Percentiles rank a stretch among this genome's conserved stretches.
These are phyloP conservation scores for Alectura lathami DNA, from an alignment of 2,113 vertebrate species.

Conservation along the genomic window DNA sequence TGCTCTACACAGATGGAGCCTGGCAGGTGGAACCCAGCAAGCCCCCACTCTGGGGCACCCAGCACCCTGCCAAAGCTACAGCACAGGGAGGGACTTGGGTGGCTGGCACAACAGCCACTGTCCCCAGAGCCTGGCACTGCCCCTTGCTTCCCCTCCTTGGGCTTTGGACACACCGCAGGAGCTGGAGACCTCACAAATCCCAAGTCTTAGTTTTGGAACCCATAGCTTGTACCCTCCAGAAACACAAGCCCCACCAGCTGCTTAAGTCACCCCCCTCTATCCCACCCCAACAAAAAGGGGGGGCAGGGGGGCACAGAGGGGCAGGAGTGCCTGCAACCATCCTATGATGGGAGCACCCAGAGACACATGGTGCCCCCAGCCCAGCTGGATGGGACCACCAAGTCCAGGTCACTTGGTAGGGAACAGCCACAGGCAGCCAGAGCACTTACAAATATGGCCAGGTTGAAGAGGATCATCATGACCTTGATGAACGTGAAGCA, in stretches of 20 bases:
- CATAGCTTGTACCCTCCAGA: background rate
- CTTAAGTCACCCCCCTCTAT: accelerated
- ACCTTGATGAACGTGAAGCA: constrained; percentile 87
- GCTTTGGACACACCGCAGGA: background rate
- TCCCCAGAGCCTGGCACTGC: background rate
- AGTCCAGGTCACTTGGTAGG: background rate
- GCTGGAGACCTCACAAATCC: accelerated
- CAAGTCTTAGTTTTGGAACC: background rate
- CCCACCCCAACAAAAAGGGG: accelerated
- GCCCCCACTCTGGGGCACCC: background rate
- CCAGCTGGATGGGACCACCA: background rate
- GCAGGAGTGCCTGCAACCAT: too few relatives aligned
- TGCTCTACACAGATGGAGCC: accelerated
- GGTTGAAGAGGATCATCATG: constrained; percentile 89
- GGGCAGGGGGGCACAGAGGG: background rate
- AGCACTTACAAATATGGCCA: constrained; percentile 89
- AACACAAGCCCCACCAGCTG: background rate
- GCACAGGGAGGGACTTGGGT: background rate
- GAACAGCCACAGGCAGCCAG: background rate
- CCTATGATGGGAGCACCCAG: too few relatives aligned
- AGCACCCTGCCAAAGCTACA: background rate
- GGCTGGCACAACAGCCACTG: background rate
- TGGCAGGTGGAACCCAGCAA: background rate
- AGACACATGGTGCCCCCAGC: background rate
- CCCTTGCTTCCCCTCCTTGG: background rate